These are phyloP conservation scores for Phaetusa simplex DNA, from an alignment of 2,113 vertebrate species.

Conservation along the genomic window DNA sequence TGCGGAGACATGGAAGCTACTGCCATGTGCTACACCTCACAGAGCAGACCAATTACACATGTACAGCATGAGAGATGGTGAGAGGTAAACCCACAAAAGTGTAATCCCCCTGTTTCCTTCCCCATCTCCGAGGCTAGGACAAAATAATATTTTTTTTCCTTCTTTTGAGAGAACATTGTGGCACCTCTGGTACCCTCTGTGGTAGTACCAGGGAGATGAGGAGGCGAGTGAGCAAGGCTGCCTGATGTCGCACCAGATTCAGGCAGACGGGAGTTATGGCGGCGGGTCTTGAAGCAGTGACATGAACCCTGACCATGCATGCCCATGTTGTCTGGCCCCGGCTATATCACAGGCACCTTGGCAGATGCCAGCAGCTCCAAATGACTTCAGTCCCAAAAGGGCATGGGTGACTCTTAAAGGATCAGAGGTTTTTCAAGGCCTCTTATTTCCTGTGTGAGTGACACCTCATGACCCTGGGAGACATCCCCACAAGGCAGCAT, in stretches of 20 bases:
- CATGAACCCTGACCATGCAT: not conserved
- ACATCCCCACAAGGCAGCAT: not conserved
- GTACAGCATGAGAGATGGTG: not conserved
- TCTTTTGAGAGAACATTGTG: not conserved
- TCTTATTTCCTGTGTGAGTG: not conserved
- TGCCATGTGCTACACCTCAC: not conserved
- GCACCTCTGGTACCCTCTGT: not conserved
- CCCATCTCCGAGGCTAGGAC: not conserved
- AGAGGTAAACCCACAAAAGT: not conserved
- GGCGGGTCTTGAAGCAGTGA: not conserved
- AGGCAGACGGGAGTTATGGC: not conserved
- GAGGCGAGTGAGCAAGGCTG: not conserved
- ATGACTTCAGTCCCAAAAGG: not conserved
- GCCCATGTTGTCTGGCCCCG: not conserved
- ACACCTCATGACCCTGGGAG: not conserved
- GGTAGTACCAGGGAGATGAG: not conserved
- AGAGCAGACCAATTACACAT: not conserved
- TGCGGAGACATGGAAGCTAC: not conserved
- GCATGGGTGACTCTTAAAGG: not conserved
- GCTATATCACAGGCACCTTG: not conserved
- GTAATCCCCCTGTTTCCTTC: not conserved
- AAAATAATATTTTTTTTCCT: not conserved
- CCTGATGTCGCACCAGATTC: not conserved
- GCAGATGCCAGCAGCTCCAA: not conserved
- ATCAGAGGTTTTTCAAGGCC: not conserved